phyloP scores from a whole-genome alignment of 2,113 vertebrate genomes.

The Neogobius melanostomus region DNA sequence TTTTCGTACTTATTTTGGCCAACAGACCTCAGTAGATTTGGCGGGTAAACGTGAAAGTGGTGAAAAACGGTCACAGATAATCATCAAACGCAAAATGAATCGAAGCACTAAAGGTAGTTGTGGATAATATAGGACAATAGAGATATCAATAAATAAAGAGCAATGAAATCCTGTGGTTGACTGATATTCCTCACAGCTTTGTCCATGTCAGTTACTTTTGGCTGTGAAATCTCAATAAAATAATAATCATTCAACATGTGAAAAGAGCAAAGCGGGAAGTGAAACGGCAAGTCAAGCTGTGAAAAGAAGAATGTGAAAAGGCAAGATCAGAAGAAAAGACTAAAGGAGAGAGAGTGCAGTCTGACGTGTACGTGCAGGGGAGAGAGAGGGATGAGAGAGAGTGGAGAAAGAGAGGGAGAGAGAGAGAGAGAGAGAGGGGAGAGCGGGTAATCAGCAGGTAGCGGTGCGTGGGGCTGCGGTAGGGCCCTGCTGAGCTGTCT shows the following conservation, averaged over 20 bases:
- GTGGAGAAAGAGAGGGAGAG: conserved; percentile 60
- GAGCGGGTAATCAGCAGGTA: conserved; percentile 88
- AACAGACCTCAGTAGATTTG: no score
- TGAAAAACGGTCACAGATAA: no score
- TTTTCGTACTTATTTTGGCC: no score
- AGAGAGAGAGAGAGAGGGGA: conserved; percentile 71
- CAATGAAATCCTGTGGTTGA: no score
- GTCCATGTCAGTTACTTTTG: neutral
- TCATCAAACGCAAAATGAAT: no score
- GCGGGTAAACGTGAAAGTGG: no score
- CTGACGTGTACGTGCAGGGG: conserved; percentile 1
- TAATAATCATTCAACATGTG: no score
- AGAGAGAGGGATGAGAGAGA: conserved; percentile 48
- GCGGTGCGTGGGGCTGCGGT: conserved; percentile 81
- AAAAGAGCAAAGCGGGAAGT: conserved; percentile 3
- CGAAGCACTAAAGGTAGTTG: no score
- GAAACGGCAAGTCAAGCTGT: conserved; percentile 10
- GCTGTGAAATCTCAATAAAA: neutral
- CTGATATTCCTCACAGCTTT: neutral
- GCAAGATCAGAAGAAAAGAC: conserved; percentile 1
- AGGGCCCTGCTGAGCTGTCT: conserved; percentile 92
- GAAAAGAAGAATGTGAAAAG: conserved; percentile 3
- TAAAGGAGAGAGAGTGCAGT: conserved; percentile 5
- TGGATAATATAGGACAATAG: no score
- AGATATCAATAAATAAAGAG: no score